Evolutionary conservation across 2,888 invertebrate genomes (phyloP).

Genomic region (Odontocerum albicorne): DNA sequence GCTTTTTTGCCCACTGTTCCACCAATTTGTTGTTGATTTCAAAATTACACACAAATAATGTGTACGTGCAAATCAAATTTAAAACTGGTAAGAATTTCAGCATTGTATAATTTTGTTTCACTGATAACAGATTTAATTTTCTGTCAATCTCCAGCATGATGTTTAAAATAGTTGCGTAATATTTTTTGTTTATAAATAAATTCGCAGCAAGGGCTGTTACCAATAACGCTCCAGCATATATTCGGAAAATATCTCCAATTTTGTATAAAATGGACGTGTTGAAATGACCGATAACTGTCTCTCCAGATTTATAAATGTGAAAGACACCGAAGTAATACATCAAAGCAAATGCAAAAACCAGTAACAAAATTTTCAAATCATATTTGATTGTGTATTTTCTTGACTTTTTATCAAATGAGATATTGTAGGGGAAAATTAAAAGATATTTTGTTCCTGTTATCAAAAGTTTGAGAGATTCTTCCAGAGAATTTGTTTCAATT

Average conservation of each 20-base stretch:
- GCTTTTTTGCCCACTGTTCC: background rate
- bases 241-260: slow-evolving; percentile 1
- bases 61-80: background rate
- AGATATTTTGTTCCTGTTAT: background rate
- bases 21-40: background rate
- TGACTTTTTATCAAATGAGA: background rate
- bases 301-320: background rate
- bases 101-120: slow-evolving; percentile 2
- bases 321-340: background rate
- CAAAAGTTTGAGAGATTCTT: no score
- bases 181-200: background rate
- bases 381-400: background rate
- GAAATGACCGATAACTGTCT: slow-evolving; percentile 9
- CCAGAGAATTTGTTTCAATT: no score
- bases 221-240: background rate
- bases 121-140: background rate
- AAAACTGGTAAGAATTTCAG: background rate
- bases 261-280: background rate
- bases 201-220: background rate
- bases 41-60: background rate
- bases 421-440: background rate
- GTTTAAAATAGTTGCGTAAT: background rate
- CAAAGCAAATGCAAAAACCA: background rate
- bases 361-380: background rate
- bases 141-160: background rate